Evolutionary conservation across 2,797 vertebrate genomes (phyloP).

Genomic region (Manis javanica): DNA sequence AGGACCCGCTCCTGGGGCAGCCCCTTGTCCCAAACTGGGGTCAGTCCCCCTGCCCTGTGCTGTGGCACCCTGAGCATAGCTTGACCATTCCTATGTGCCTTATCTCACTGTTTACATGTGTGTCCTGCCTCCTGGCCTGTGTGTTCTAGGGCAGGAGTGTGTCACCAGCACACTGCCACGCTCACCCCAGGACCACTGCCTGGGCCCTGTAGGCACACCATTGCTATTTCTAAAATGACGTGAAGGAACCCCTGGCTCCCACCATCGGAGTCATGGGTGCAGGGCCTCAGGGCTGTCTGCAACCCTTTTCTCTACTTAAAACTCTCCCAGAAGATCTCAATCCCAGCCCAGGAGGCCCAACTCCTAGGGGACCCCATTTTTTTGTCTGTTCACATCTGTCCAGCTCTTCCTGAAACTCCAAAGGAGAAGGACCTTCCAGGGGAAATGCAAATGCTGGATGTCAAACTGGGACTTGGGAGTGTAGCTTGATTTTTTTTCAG

Average conservation of each 20-base stretch:
- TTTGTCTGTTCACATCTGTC: neutral
- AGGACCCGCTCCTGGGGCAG: neutral
- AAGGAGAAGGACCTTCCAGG: neutral
- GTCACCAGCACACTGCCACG: neutral
- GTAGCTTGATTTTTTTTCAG: neutral
- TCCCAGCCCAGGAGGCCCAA: neutral
- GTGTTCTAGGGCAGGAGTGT: neutral
- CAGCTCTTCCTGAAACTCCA: neutral
- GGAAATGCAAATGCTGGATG: neutral
- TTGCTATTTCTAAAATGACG: neutral
- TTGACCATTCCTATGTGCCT: neutral
- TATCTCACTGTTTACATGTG: neutral
- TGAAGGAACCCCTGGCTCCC: neutral
- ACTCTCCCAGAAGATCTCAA: neutral
- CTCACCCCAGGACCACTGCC: neutral
- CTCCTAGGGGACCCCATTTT: neutral
- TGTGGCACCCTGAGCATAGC: neutral
- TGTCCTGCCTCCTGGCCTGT: neutral
- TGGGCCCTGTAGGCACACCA: neutral
- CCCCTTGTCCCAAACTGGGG: neutral
- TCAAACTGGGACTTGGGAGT: neutral
- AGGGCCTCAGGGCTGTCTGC: neutral
- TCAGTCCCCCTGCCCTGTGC: no score
- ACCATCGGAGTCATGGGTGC: neutral
- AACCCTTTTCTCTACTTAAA: neutral